Conservation (phyloP, 2,797 vertebrate genomes). For the Nasua narica region DNA sequence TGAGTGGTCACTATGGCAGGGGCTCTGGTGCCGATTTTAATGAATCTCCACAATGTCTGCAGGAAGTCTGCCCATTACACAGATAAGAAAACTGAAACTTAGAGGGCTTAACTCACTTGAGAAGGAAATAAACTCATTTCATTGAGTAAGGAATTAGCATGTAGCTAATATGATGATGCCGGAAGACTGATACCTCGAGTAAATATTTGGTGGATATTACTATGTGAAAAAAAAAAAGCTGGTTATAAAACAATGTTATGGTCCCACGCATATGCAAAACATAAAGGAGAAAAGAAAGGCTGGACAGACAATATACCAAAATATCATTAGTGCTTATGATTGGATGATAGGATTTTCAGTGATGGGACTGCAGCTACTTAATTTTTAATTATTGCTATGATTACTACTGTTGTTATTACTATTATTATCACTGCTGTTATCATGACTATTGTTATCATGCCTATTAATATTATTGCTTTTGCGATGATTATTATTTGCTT, state of each 20-base stretch:
- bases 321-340: background rate
- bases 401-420: background rate
- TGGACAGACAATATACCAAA: background rate
- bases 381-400: background rate
- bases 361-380: background rate
- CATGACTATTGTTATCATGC: background rate
- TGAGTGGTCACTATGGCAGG: no score
- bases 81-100: background rate
- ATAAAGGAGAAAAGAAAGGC: background rate
- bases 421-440: background rate
- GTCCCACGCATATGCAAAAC: background rate
- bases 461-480: background rate
- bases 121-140: background rate
- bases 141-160: background rate
- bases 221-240: background rate
- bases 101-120: background rate
- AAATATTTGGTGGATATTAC: background rate
- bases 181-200: background rate
- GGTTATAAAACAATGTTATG: background rate
- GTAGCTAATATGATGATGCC: background rate
- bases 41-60: background rate
- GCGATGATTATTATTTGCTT: background rate
- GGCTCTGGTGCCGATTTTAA: background rate
- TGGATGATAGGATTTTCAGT: background rate
- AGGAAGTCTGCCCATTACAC: background rate